Base-by-base conservation (phyloP, 2,113 vertebrate genomes). In the Hemibagrus wyckioides region DNA sequence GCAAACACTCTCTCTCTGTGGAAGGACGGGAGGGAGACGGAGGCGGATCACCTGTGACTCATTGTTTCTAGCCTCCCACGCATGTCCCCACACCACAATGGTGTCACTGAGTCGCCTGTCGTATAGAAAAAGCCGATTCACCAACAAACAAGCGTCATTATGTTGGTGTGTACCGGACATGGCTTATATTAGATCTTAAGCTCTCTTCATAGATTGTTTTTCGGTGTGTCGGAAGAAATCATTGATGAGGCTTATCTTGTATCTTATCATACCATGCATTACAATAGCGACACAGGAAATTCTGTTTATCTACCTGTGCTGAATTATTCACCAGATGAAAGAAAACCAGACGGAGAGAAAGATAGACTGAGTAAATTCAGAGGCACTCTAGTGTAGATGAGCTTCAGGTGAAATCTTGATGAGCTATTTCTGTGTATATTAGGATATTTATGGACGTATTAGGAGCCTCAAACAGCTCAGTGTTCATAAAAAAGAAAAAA, bases 371-470 rank as follows among this genome's bases (percentile, higher is more conserved):
- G 41, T 36, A 4, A 50, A 61, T 79, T 67, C 41, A 10, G 54
- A 56, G 36, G 57, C 81, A 63, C 89, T 90, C 87, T 91, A 71
- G 87, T 84, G 76, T 79, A 85, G 86, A 89, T 90, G 83, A 91
- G 88, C 87, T 85, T 91, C 88, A 80, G 87, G 88, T 93, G 90
- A 94, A 93, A 80, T 89, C 87, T 90, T 89, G 91, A 88, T 80
- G 87, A 86, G 92, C 90, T 91, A 88, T 91, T 93, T 92, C 89
- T 95, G 91, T 94, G 94, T 94, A 92, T 94, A 90, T 93, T 90
- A 79, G 85, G 90, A 92, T 86, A 80, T 93, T 93, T 94, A 94
- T 92, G 90, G 88, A 88, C 86, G 91, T 94, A 94, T 93, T 93
- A 93, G 90, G 91, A 28, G 52, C 71, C 84, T 92, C 91, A 9